Conservation (phyloP, 2,797 vertebrate genomes). For the Lerista edwardsae region DNA sequence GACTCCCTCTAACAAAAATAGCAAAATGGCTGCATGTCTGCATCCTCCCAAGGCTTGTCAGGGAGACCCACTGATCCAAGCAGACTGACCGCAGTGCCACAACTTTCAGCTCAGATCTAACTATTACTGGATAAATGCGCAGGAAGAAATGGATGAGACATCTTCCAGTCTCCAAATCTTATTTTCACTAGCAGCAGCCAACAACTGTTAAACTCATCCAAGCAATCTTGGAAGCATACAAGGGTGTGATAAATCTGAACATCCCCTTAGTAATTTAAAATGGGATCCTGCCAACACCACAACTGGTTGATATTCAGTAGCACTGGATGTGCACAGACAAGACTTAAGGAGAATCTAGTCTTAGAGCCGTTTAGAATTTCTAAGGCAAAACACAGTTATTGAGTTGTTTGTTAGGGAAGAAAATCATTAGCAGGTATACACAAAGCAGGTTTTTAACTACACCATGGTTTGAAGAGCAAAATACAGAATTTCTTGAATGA, state of each 20-base stretch:
- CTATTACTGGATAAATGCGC: neutral
- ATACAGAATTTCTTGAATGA: slow-evolving; percentile 1
- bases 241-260: neutral
- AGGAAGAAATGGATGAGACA: neutral
- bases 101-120: neutral
- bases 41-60: neutral
- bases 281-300: neutral
- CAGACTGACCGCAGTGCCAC: neutral
- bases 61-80: neutral
- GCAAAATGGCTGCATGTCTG: neutral
- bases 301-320: neutral
- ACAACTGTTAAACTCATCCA: neutral
- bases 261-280: neutral
- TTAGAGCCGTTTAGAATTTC: neutral
- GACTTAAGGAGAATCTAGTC: neutral
- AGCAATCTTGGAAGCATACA: neutral
- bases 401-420: neutral
- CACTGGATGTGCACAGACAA: neutral
- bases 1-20: neutral
- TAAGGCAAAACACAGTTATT: neutral
- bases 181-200: neutral
- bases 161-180: neutral
- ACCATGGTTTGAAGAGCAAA: neutral
- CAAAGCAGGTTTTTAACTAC: neutral
- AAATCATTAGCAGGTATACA: neutral